Evolutionary conservation across 2,113 vertebrate species (phyloP).

Genomic region (Irena cyanogastra): DNA sequence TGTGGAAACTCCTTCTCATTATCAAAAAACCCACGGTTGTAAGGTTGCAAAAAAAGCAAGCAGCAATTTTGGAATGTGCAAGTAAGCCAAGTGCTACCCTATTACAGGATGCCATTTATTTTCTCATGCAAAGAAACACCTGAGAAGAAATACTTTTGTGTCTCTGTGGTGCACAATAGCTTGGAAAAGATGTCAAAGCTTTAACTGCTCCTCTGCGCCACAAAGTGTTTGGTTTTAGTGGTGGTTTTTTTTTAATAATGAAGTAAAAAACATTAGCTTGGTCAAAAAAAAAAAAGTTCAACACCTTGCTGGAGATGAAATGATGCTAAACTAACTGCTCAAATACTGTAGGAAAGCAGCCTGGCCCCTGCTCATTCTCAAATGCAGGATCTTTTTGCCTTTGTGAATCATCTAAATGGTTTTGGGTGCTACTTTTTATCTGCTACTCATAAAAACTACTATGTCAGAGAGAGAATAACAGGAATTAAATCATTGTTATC

Average conservation of each 20-base stretch:
- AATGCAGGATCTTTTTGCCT: not conserved
- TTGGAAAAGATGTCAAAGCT: not conserved
- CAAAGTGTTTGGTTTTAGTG: not conserved
- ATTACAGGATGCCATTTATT: not conserved
- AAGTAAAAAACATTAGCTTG: not conserved
- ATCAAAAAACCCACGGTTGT: not conserved
- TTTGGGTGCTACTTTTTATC: not conserved
- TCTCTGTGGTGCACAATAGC: accelerated
- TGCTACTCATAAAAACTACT: not conserved
- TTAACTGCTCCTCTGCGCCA: not conserved
- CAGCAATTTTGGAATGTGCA: not conserved
- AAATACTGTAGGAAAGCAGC: not conserved
- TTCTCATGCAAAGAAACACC: not conserved
- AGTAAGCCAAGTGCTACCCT: not conserved
- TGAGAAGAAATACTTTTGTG: not conserved
- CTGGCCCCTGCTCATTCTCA: accelerated
- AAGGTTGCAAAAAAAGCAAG: not conserved
- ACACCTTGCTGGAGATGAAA: not conserved
- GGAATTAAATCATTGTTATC: not conserved
- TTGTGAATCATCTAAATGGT: not conserved
- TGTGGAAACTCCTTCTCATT: not conserved
- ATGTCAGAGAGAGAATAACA: not conserved
- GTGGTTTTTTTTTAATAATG: not conserved
- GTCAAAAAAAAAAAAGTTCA: no score
- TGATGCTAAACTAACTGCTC: not conserved